Evolutionary conservation across 2,888 invertebrate genomes (phyloP).

Genomic region (Perizoma flavofasciatum): DNA sequence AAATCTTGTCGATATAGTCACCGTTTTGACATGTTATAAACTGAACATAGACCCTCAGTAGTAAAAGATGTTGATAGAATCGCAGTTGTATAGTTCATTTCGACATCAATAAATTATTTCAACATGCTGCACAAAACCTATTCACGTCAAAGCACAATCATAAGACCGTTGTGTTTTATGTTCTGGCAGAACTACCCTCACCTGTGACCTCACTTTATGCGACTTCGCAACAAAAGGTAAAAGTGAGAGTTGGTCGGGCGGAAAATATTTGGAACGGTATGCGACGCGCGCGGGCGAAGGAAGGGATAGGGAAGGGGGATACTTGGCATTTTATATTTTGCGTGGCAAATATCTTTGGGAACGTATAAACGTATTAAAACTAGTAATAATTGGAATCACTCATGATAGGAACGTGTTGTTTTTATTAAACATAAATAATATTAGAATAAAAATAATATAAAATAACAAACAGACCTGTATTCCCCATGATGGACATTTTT

Average conservation of each 20-base stretch:
- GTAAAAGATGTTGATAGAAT: no score
- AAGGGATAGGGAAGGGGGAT: conserved; percentile 16
- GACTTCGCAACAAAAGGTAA: conserved; percentile 36
- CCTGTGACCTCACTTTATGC: conserved; percentile 45
- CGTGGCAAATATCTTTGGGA: conserved; percentile 1
- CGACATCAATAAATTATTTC: background rate
- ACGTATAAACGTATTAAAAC: no score
- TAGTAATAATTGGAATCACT: no score
- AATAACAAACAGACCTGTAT: no score
- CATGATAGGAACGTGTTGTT: no score
- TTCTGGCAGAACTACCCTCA: conserved; percentile 34
- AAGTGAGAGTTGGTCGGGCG: conserved; percentile 32
- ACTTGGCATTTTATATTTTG: conserved; percentile 26
- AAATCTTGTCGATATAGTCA: no score
- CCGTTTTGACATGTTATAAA: no score
- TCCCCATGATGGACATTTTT: no score
- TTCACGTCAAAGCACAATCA: conserved; percentile 12
- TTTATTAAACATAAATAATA: no score
- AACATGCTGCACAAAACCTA: background rate
- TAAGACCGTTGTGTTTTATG: conserved; percentile 22
- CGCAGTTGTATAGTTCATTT: no score
- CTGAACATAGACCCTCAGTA: no score
- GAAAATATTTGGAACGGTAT: conserved; percentile 36
- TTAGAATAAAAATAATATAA: no score
- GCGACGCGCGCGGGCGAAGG: conserved; percentile 4